phyloP scores from a whole-genome alignment of 2,797 vertebrate genomes.

The Pantherophis alleghaniensis region DNA sequence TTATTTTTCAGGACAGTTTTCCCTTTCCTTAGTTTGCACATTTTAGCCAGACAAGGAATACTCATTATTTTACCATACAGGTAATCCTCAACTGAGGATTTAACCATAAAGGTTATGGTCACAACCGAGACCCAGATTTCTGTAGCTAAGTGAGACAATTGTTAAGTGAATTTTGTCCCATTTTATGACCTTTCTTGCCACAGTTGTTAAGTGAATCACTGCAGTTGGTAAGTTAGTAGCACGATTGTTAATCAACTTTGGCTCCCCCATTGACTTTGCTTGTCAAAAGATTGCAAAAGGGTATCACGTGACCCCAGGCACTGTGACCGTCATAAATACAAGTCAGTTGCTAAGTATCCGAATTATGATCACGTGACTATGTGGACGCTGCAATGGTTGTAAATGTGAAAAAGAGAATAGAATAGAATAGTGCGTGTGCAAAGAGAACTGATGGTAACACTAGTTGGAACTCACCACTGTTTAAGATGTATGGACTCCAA shows the following conservation, averaged over 20 bases:
- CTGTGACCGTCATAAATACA: background rate
- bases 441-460: no score
- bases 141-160: background rate
- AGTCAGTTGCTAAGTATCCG: background rate
- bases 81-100: background rate
- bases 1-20: constrained; percentile 40
- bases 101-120: background rate
- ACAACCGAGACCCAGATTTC: background rate
- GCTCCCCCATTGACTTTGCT: background rate
- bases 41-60: no score
- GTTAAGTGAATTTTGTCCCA: background rate
- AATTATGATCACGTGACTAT: background rate
- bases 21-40: accelerated
- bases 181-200: background rate
- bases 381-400: background rate
- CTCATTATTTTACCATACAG: background rate
- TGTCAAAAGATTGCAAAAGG: background rate
- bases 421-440: no score
- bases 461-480: no score
- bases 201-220: background rate
- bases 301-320: no score
- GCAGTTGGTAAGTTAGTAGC: background rate
- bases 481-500: no score
- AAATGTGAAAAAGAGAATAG: background rate
- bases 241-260: background rate